phyloP scores from a whole-genome alignment of 2,797 vertebrate species.

The Pangasius krempfi region DNA sequence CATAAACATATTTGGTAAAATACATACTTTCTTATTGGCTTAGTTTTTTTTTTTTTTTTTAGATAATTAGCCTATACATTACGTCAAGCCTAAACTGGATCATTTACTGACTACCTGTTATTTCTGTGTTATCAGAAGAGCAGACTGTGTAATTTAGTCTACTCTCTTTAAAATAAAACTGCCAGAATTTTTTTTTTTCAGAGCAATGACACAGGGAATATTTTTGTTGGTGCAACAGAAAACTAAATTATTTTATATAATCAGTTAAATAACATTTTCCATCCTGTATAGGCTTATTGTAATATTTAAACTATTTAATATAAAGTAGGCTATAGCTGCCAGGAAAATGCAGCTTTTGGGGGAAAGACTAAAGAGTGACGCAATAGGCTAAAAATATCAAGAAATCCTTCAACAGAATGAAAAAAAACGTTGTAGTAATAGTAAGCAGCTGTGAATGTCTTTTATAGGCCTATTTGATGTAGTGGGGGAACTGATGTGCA shows the following conservation, averaged over 20 bases:
- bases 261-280: not conserved
- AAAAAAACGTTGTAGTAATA: too few species aligned
- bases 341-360: not conserved
- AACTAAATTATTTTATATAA: not conserved
- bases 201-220: not conserved
- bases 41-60: not conserved
- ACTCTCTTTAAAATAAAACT: not conserved
- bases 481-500: not conserved
- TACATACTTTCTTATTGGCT: not conserved
- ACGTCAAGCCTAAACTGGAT: not conserved
- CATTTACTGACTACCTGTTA: not conserved
- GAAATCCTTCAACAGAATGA: not conserved
- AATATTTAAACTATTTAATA: not conserved
- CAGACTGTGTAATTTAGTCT: not conserved
- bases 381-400: not conserved
- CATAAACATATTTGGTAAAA: not conserved
- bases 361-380: not conserved
- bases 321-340: not conserved
- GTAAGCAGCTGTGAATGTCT: not conserved
- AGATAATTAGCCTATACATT: not conserved
- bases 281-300: not conserved
- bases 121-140: not conserved
- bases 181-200: not conserved
- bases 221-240: not conserved
- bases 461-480: not conserved